A percentile compares a stretch with the other conserved stretches of the same genome.
phyloP scores from a whole-genome alignment of 2,888 invertebrate genomes.

The Tyria jacobaeae region DNA sequence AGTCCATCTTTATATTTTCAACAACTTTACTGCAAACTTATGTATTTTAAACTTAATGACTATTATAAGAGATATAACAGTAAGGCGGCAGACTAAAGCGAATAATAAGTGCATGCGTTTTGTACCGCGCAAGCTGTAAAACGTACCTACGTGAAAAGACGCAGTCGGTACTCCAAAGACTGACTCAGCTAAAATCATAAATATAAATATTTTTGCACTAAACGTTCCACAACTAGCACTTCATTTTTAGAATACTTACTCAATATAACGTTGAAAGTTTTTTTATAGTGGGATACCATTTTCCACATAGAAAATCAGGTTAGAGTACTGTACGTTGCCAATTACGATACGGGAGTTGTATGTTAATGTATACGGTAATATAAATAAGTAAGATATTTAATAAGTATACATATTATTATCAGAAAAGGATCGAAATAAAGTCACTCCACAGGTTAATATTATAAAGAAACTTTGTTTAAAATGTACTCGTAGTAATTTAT shows the following conservation, averaged over 20 bases:
- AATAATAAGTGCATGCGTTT: slow-evolving; percentile 1
- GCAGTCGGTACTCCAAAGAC: not conserved
- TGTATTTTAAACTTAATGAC: not conserved
- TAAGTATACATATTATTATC: not conserved
- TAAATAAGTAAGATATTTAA: no score
- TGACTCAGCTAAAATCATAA: not conserved
- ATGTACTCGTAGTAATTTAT: slow-evolving; percentile 59
- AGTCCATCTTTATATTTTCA: not conserved
- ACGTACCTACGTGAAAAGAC: not conserved
- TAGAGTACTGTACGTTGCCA: no score
- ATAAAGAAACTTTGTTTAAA: slow-evolving; percentile 41
- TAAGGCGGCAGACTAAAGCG: not conserved
- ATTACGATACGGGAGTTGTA: no score
- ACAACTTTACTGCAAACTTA: not conserved
- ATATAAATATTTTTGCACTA: not conserved
- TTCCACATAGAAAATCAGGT: not conserved
- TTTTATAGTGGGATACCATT: not conserved
- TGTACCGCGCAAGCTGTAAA: not conserved
- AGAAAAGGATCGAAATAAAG: not conserved
- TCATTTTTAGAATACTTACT: not conserved
- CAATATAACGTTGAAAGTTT: not conserved
- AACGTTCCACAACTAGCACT: not conserved
- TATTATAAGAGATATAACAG: not conserved
- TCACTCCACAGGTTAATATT: slow-evolving; percentile 14
- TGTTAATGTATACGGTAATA: no score